phyloP scores from a whole-genome alignment of 2,888 invertebrate genomes.

The Drosophila lacicola region DNA sequence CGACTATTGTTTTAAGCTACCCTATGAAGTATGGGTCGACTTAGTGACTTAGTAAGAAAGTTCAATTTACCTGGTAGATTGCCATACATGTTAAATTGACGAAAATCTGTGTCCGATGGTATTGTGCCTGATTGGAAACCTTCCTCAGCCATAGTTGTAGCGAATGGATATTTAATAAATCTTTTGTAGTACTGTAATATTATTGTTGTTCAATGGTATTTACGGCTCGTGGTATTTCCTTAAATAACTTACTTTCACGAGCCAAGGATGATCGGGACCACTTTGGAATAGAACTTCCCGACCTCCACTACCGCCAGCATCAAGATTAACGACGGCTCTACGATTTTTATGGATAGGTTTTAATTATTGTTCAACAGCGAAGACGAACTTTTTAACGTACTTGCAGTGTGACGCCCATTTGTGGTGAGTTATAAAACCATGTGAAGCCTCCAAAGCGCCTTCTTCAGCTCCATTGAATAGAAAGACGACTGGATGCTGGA shows the following conservation, averaged over 20 bases:
- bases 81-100: constrained; percentile 86
- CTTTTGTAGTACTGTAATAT: constrained; percentile 84
- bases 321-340: constrained; percentile 93
- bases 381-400: constrained; percentile 9
- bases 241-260: constrained; percentile 86
- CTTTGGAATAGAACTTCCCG: constrained; percentile 95
- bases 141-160: constrained; percentile 87
- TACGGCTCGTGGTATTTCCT: not conserved
- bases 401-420: constrained; percentile 91
- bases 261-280: constrained; percentile 90
- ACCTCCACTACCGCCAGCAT: constrained; percentile 96
- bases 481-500: constrained; percentile 87
- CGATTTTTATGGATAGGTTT: not conserved
- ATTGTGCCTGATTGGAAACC: constrained; percentile 88
- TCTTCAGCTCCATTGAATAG: constrained; percentile 90
- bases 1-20: no score
- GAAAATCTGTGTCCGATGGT: constrained; percentile 89
- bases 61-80: constrained; percentile 66
- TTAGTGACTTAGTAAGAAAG: no score
- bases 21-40: no score
- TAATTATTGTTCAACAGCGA: not conserved
- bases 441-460: constrained; percentile 88
- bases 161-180: constrained; percentile 87
- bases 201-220: not conserved
- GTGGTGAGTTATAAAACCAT: constrained; percentile 89